A percentile compares a stretch with the other conserved stretches of the same genome.
These are phyloP conservation scores for Phymatocera aterrima DNA, from an alignment of 2,888 invertebrate species.

Conservation along the genomic window DNA sequence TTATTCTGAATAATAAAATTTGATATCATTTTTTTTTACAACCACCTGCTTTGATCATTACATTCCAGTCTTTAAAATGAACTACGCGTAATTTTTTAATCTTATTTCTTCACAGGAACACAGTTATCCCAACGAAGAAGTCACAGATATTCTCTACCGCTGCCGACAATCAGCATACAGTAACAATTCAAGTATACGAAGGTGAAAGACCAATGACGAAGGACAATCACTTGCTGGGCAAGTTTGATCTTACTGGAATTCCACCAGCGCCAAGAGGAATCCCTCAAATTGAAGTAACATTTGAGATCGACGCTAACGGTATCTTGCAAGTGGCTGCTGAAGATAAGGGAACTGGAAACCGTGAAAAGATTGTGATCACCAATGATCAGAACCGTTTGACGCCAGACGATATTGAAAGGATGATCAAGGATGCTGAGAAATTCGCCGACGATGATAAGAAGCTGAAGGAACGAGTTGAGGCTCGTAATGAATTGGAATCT, in stretches of 20 bases:
- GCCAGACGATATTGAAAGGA: constrained; percentile 98
- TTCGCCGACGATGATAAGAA: constrained; percentile 99
- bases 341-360: constrained; percentile 99
- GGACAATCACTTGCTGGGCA: constrained; percentile 98
- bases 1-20: not conserved
- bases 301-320: constrained; percentile 96
- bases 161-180: constrained; percentile 98
- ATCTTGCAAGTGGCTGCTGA: constrained; percentile 98
- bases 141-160: constrained; percentile 99
- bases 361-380: constrained; percentile 99
- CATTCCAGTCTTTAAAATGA: too few relatives aligned
- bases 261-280: constrained; percentile 96
- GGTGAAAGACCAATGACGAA: constrained; percentile 99
- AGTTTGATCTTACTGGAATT: constrained; percentile 98
- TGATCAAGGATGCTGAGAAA: constrained; percentile 99
- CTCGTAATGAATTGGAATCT: constrained; percentile 97
- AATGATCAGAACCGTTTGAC: constrained; percentile 98
- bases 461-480: constrained; percentile 95
- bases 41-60: too few relatives aligned
- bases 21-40: too few relatives aligned
- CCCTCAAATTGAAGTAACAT: constrained; percentile 96
- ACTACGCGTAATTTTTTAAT: not conserved
- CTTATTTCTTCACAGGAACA: constrained; percentile 82
- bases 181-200: constrained; percentile 97
- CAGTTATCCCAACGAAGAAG: constrained; percentile 99